Conservation (phyloP, 2,888 invertebrate genomes). For the Rhogogaster chlorosoma region DNA sequence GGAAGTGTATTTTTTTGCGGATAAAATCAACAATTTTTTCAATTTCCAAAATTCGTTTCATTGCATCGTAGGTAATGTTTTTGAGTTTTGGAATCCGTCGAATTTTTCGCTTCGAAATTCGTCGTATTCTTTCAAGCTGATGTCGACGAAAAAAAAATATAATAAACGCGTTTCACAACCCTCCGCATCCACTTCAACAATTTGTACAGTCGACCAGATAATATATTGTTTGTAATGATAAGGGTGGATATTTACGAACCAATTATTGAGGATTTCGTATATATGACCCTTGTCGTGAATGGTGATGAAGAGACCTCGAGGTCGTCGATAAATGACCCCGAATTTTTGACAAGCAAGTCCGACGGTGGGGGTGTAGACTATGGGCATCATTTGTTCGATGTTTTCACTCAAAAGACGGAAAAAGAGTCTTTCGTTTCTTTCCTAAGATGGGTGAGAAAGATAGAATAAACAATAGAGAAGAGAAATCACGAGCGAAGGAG, state of each 20-base stretch:
- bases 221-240: not conserved
- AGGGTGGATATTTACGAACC: slow-evolving; percentile 81
- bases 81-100: no score
- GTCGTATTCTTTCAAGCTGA: no score
- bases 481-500: slow-evolving; percentile 9
- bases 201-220: not conserved
- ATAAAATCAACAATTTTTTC: no score
- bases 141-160: no score
- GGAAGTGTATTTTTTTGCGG: no score
- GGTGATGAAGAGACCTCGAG: slow-evolving; percentile 97
- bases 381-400: slow-evolving; percentile 96
- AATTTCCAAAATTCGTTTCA: no score
- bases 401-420: slow-evolving; percentile 95
- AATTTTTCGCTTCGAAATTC: no score
- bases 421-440: slow-evolving; percentile 98
- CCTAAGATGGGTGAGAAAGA: slow-evolving; percentile 80
- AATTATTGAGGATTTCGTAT: slow-evolving; percentile 94
- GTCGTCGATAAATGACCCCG: slow-evolving; percentile 95
- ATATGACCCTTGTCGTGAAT: slow-evolving; percentile 97
- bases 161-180: no score
- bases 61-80: no score
- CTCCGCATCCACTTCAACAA: not conserved
- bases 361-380: slow-evolving; percentile 99
- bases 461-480: slow-evolving; percentile 46
- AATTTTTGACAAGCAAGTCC: slow-evolving; percentile 98